Evolutionary conservation across 2,113 vertebrate genomes (phyloP), one percentile per base, ranked within the genome.

Genomic region (Brachyhypopomus gauderio): DNA sequence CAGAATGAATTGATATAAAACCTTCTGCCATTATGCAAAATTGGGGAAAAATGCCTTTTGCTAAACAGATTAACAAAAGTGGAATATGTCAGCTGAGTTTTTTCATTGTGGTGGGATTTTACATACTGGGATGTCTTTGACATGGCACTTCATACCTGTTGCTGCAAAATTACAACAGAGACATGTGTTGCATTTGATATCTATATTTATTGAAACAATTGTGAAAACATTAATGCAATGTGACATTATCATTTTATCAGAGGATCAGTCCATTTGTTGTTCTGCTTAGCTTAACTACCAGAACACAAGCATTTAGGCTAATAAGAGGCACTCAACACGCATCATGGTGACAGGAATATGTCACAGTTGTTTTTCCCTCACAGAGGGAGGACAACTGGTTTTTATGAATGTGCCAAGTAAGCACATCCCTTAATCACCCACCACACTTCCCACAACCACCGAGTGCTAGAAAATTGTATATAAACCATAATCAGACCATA

Each of bases 181-280:
- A 60, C 48, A 48, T 34, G 30, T 66, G 41, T n/a, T 64, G 27
- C 45, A 62, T 56, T 36, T 70, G 56, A 72, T 79, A 76, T 72
- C 60, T 25, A 38, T 23, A 17, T 38, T 73, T 81, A 71, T 84
- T 86, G 79, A 14, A 79, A 83, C 83, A 85, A 78, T 72, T 88
- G 80, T 83, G 78, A 83, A 88, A 88, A 82, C 80, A 84, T 16
- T 19, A 22, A 52, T 73, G 58, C 80, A 78, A 85, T 20, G 27
- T 11, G 64, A 78, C 66, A 71, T 60, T 22, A 69, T 72, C 62
- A 62, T 69, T 78, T 83, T 78, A 73, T 48, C 59, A 77, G 58
- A 69, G 17, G 59, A 38, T 62, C 79, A 84, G 76, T 79, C 52
- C 64, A 62, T 58, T 74, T 62, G 64, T 38, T 14, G 78, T 85